phyloP scores from a whole-genome alignment of 1,140 invertebrate genomes.

The Platyscapa corneri region DNA sequence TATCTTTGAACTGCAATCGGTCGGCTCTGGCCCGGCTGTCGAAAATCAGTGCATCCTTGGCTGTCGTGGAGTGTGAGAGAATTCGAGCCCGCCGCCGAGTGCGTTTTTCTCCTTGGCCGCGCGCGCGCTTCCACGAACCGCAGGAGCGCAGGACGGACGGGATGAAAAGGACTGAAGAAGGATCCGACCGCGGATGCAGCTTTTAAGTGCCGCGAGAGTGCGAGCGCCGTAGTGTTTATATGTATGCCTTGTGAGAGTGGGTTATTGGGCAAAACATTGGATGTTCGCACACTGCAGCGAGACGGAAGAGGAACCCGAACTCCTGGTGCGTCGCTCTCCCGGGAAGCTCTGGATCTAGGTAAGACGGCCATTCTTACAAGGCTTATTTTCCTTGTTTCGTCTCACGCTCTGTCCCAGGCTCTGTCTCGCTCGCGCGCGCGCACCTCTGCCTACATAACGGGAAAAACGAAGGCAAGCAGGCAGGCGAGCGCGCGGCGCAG shows the following conservation, averaged over 20 bases:
- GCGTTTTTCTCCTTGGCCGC: no score
- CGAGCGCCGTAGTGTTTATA: neutral
- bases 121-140: no score
- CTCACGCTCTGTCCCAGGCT: neutral
- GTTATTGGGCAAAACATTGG: no score
- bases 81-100: neutral
- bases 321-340: neutral
- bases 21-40: no score
- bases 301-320: neutral
- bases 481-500: slow-evolving; percentile 30
- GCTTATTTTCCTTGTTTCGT: neutral
- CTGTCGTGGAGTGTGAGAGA: neutral
- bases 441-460: slow-evolving; percentile 37
- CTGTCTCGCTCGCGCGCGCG: neutral
- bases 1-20: neutral
- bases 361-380: neutral
- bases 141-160: neutral
- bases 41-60: no score
- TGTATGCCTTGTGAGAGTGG: neutral
- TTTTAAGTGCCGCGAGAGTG: neutral
- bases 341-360: neutral
- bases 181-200: neutral
- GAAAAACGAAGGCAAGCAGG: slow-evolving; percentile 37
- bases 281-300: no score
- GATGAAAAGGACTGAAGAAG: neutral